phyloP scores from a whole-genome alignment of 2,888 invertebrate species.

The Protophormia terraenovae region DNA sequence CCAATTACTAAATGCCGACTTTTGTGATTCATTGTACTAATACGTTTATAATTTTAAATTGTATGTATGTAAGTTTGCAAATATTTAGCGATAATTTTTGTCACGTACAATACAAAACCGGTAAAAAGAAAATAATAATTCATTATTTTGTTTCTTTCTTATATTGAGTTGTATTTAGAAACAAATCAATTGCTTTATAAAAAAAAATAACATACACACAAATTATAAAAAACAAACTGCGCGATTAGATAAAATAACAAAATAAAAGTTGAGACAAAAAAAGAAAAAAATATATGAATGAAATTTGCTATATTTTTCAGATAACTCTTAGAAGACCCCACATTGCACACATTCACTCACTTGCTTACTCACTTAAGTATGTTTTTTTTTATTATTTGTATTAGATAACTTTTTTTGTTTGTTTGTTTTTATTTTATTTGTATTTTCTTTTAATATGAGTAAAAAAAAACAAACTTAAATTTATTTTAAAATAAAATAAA shows the following conservation, averaged over 20 bases:
- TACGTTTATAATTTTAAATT: not conserved
- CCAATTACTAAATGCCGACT: not conserved
- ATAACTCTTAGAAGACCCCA: conserved; percentile 34
- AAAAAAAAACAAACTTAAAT: conserved; percentile 7
- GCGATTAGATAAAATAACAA: conserved; percentile 46
- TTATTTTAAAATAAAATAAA: not conserved
- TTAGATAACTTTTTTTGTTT: conserved; percentile 38
- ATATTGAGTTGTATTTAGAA: conserved; percentile 34
- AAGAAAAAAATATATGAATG: conserved; percentile 58
- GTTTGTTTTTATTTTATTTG: not conserved
- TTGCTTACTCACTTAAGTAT: not conserved
- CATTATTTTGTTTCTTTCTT: not conserved
- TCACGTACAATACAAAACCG: conserved; percentile 43
- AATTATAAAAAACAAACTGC: conserved; percentile 19
- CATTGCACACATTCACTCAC: conserved; percentile 12
- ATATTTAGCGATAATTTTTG: conserved; percentile 41
- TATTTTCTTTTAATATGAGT: not conserved
- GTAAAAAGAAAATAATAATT: conserved; percentile 42
- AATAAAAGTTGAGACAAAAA: conserved; percentile 31
- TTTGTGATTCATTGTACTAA: not conserved
- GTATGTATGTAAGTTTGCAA: not conserved
- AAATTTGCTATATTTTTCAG: conserved; percentile 49
- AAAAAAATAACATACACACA: conserved; percentile 1
- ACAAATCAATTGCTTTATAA: conserved; percentile 39
- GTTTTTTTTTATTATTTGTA: conserved; percentile 11